Base-by-base conservation (phyloP, 2,888 invertebrate genomes). In the Lymantria dispar region DNA sequence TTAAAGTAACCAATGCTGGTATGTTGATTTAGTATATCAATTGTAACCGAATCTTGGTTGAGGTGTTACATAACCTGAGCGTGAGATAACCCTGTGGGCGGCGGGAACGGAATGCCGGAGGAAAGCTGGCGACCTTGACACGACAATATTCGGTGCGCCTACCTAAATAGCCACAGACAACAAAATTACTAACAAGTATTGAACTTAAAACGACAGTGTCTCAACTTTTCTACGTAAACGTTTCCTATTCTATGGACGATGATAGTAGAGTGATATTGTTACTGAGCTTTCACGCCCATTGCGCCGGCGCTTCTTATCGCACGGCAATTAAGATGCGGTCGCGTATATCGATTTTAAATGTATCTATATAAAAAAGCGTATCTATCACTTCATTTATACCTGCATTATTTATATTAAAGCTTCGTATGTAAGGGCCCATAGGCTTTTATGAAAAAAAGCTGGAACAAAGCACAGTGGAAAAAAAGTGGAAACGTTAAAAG, bases 61-160 rank as follows among this genome's bases (percentile, higher is more conserved):
- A 74, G 77, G 80, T 80, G 82, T 89, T 88, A 87, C 85, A 78
- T 83, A 89, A 89, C 76, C 72, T 72, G 62, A 77, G 80, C 78
- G 87, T 87, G 88, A 90, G 87, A 87, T 87, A 88, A 85, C 86
- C 87, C 87, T 74, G 89, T 90, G 87, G 89, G 90, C 87, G 88
- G 80, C 76, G 78, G 81, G 78, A 81, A 78, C 76, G 88, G 89
- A 91, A 90, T 90, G 89, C 74, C 71, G 85, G 85, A 89, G 86
- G 88, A 91, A 91, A 91, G 90, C 85, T 70, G 88, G 62, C 80
- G 90, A 80, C 90, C 90, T 91, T 91, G 90, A 90, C 90, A 89
- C 79, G 75, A 87, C 87, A 83, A 84, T 81, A 85, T 87, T 87
- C 82, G 85, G 85, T 86, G 77, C 79, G 80, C 74, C 76, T 80